Evolutionary conservation across 64 coral and sea anemone genomes (phyloP).

Genomic region (Montipora efflorescens): DNA sequence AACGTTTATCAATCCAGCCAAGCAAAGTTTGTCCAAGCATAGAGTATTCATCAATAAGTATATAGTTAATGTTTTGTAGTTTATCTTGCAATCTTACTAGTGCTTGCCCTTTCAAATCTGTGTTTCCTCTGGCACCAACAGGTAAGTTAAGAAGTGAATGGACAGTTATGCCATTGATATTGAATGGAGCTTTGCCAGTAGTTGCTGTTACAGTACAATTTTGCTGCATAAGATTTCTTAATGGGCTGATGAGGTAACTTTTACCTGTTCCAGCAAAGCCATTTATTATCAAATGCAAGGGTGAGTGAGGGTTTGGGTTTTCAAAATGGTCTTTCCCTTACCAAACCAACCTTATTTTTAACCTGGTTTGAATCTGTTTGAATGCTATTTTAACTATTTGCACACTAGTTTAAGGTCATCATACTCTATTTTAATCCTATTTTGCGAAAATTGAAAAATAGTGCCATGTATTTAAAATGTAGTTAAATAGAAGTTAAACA

Average conservation of each 20-base stretch:
- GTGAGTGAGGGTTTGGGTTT: slow-evolving; percentile 13
- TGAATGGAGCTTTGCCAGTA: slow-evolving; percentile 55
- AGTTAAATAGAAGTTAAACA: no score
- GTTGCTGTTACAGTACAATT: slow-evolving; percentile 79
- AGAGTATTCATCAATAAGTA: slow-evolving; percentile 47
- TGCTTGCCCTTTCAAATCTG: slow-evolving; percentile 49
- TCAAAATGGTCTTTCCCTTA: slow-evolving; percentile 8
- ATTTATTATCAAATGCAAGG: slow-evolving; percentile 6
- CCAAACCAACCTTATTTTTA: no score
- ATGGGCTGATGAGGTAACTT: not conserved
- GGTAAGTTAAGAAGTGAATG: slow-evolving; percentile 63
- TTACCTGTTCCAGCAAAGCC: not conserved
- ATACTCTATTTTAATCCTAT: no score
- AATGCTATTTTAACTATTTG: no score
- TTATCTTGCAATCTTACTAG: slow-evolving; percentile 48
- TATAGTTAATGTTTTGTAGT: slow-evolving; percentile 40
- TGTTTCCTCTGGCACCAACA: slow-evolving; percentile 60
- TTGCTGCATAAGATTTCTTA: slow-evolving; percentile 52
- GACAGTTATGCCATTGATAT: slow-evolving; percentile 49
- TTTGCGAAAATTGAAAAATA: no score
- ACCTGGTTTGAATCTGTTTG: no score
- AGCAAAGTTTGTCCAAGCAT: slow-evolving; percentile 36
- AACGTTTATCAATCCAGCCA: slow-evolving; percentile 8
- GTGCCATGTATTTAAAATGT: no score
- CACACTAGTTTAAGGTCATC: no score